phyloP scores from a whole-genome alignment of 2,888 invertebrate species.

The Synanthedon myopaeformis region DNA sequence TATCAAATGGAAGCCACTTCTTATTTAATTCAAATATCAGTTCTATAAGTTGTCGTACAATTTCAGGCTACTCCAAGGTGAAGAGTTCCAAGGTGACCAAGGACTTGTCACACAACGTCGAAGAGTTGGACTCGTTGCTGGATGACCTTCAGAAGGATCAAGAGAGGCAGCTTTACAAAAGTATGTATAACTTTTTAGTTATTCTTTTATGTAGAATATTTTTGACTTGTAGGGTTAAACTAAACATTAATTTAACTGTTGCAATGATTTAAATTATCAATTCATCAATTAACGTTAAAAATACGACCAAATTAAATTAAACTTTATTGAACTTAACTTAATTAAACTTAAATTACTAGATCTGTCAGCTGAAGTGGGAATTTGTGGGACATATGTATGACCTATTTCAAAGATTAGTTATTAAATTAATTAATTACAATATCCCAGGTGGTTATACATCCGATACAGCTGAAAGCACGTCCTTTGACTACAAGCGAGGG shows the following conservation, averaged over 20 bases:
- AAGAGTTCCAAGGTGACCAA: constrained; percentile 52
- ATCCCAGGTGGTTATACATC: constrained; percentile 59
- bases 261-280: no score
- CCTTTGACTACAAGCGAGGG: constrained; percentile 60
- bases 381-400: background rate
- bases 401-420: background rate
- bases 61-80: constrained; percentile 51
- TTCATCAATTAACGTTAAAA: no score
- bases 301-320: no score
- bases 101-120: constrained; percentile 73
- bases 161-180: constrained; percentile 61
- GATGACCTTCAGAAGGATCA: constrained; percentile 77
- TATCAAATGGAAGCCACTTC: no score
- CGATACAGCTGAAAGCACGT: constrained; percentile 59
- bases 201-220: no score
- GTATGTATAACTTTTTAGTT: constrained; percentile 14
- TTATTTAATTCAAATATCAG: no score
- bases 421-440: background rate
- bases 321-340: no score
- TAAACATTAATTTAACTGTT: no score
- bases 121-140: constrained; percentile 79
- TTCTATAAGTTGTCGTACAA: background rate
- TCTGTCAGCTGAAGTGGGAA: no score
- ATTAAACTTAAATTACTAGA: no score
- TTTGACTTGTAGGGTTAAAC: no score